Evolutionary conservation across 2,797 vertebrate species (phyloP).

Genomic region (Picus viridis): DNA sequence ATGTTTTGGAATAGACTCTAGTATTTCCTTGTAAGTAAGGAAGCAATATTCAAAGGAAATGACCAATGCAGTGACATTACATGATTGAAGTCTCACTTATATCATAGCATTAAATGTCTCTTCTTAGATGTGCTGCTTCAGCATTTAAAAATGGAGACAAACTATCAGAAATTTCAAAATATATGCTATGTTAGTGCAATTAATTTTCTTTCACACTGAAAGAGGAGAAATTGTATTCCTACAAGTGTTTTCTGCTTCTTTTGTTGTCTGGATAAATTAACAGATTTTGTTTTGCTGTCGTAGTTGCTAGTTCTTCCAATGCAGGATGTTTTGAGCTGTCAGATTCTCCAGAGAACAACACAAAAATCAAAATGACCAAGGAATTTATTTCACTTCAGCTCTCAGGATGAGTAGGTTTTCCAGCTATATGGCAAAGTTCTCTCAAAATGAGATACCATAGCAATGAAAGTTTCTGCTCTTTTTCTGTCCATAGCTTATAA

Average conservation of each 20-base stretch:
- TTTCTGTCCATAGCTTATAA: conserved; percentile 73
- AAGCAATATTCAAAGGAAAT: background rate
- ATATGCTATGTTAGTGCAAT: conserved; percentile 32
- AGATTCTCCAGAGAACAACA: background rate
- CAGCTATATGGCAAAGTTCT: background rate
- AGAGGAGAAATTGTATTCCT: conserved; percentile 28
- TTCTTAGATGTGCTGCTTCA: background rate
- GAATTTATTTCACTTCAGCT: background rate
- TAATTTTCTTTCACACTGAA: conserved; percentile 50
- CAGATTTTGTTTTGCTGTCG: background rate
- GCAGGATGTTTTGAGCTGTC: background rate
- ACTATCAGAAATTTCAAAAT: conserved; percentile 54
- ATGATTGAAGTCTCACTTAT: background rate
- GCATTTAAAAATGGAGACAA: background rate
- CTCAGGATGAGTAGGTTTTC: background rate
- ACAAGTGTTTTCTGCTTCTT: conserved; percentile 52
- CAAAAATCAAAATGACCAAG: background rate
- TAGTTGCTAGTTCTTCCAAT: background rate
- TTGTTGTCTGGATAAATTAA: background rate
- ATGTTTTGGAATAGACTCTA: conserved; percentile 8
- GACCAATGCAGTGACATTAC: background rate
- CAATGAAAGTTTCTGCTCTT: conserved; percentile 55
- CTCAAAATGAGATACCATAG: conserved; percentile 41
- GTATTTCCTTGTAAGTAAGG: conserved; percentile 47
- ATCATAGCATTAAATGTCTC: background rate